Conservation (phyloP, 2,797 vertebrate genomes). For the Tadarida brasiliensis region DNA sequence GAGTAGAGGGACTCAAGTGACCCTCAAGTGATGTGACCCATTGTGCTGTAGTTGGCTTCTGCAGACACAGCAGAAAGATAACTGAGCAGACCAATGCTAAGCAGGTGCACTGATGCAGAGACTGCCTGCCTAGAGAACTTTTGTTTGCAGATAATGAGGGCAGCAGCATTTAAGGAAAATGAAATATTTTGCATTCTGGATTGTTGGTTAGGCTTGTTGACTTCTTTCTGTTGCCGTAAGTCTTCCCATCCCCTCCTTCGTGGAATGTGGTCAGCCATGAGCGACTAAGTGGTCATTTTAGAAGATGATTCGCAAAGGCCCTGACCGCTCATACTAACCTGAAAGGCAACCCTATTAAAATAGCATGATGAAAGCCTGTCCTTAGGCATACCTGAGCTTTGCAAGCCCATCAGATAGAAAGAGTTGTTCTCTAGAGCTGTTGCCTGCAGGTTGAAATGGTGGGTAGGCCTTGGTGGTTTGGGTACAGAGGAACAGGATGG, state of each 20-base stretch:
- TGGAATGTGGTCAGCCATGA: slow-evolving; percentile 61
- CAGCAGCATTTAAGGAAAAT: slow-evolving; percentile 74
- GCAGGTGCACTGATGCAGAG: slow-evolving; percentile 88
- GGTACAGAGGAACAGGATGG: slow-evolving; percentile 58
- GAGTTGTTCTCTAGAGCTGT: slow-evolving; percentile 69
- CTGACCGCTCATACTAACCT: slow-evolving; percentile 71
- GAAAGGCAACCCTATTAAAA: slow-evolving; percentile 64
- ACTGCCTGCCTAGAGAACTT: slow-evolving; percentile 81
- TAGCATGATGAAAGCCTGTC: slow-evolving; percentile 65
- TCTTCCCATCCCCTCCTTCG: slow-evolving; percentile 22
- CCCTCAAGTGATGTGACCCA: slow-evolving; percentile 81
- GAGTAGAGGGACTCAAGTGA: slow-evolving; percentile 84
- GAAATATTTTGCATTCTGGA: slow-evolving; percentile 78
- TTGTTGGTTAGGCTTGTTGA: slow-evolving; percentile 64
- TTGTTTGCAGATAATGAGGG: slow-evolving; percentile 82
- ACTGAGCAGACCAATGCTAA: slow-evolving; percentile 76
- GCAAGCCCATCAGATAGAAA: slow-evolving; percentile 80
- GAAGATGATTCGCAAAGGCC: slow-evolving; percentile 77
- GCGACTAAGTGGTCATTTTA: slow-evolving; percentile 75
- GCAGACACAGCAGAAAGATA: slow-evolving; percentile 79
- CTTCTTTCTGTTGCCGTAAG: slow-evolving; percentile 30
- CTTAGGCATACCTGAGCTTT: slow-evolving; percentile 70
- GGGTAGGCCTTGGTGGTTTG: slow-evolving; percentile 71
- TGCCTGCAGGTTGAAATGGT: slow-evolving; percentile 83
- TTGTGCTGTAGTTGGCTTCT: slow-evolving; percentile 83